Evolutionary conservation across 2,113 vertebrate species (phyloP).

Genomic region (Sphaerodactylus townsendi): DNA sequence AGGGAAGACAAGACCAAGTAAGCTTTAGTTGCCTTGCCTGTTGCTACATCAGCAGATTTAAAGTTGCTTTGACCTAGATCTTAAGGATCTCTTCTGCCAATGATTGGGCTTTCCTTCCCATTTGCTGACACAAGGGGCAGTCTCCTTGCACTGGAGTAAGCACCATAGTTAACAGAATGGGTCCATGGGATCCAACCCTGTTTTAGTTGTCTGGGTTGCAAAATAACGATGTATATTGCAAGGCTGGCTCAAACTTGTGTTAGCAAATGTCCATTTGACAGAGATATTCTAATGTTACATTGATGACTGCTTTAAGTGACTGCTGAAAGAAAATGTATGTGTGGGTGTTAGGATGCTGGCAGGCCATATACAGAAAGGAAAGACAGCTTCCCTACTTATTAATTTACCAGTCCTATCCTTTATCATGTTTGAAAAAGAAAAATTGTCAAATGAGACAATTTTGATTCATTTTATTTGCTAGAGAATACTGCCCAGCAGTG

Average conservation of each 20-base stretch:
- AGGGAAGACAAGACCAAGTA: not conserved
- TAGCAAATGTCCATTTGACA: not conserved
- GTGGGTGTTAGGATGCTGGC: too few relatives aligned
- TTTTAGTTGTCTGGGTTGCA: not conserved
- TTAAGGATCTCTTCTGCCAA: too few relatives aligned
- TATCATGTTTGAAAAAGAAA: slow-evolving; percentile 17
- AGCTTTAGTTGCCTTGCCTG: not conserved
- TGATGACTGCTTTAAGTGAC: too few relatives aligned
- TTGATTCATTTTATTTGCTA: slow-evolving; percentile 42
- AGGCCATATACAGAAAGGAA: not conserved
- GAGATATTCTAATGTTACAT: too few relatives aligned
- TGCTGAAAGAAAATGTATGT: too few relatives aligned
- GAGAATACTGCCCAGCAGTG: slow-evolving; percentile 18
- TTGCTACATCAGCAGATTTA: too few relatives aligned
- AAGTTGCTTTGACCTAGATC: too few relatives aligned
- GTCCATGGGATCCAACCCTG: not conserved
- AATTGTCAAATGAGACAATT: not conserved
- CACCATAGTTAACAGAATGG: too few relatives aligned
- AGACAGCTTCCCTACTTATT: not conserved
- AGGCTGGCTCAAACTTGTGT: not conserved
- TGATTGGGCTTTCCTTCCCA: too few relatives aligned
- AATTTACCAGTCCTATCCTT: not conserved
- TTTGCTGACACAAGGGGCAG: too few relatives aligned
- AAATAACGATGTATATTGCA: not conserved
- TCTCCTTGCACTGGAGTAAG: too few relatives aligned